Evolutionary conservation across 2,888 invertebrate species (phyloP), one percentile per base, ranked within the genome.

Genomic region (Melanchra persicariae): DNA sequence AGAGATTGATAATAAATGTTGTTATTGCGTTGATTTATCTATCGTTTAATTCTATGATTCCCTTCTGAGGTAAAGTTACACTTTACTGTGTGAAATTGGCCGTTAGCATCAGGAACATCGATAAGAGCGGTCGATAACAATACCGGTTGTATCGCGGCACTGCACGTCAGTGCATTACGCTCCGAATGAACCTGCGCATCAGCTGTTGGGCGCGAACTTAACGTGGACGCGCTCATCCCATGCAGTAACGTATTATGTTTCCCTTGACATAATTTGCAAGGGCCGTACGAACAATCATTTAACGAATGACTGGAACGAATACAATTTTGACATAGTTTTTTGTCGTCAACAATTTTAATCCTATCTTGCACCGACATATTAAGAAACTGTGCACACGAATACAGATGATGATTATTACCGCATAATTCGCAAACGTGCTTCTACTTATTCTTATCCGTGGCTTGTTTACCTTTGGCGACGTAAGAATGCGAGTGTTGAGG

Each of bases 161-260:
- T 63, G 62, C 62, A 62, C 24, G 51, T 37, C 2, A 62, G 62
- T 52, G 40, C 62, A 19, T 49, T 43, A 7, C 58, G 49, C 10
- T 19, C 30, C 6, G 22, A 37, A 40, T 62, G 62, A 26, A 52
- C 40, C 15, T 51, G 24, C 26, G n/a, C 2, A 43, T 67, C 71
- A 59, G 58, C 55, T 65, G 62, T 40, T 55, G 59, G 22, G 17
- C 6, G 47, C 34, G 47, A 61, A 61, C 4, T 22, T 9, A 10
- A 61, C 15, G 60, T 61, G 17, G 60, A 47, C 17, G 1, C 45
- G 26, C 15, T 8, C 60, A 47, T 60, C 30, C 60, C 60, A 58
- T 72, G 57, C 22, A 62, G 49, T 52, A 62, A 62, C 40, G 61
- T 66, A n/a, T 72, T 72, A 45, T 67, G 71, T 26, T 72, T 73